phyloP scores from a whole-genome alignment of 1,140 invertebrate species.

The Aphaenogaster rudis region DNA sequence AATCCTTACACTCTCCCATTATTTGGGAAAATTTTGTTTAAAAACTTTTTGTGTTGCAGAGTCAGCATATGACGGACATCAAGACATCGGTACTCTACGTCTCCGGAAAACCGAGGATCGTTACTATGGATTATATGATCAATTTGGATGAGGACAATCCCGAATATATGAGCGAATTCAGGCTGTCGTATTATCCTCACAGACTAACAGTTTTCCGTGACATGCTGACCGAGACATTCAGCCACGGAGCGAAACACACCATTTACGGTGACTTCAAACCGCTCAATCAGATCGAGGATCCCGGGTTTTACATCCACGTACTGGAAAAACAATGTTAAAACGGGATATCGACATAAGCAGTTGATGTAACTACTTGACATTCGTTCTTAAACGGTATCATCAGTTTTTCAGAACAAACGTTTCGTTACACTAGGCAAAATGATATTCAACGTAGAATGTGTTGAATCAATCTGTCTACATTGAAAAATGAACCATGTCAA shows the following conservation, averaged over 20 bases:
- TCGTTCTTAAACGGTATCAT: not conserved
- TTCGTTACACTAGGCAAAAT: not conserved
- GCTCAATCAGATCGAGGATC: conserved; percentile 89
- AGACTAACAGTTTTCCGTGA: conserved; percentile 90
- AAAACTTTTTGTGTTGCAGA: conserved; percentile 87
- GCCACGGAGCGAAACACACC: conserved; percentile 89
- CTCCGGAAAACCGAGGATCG: conserved; percentile 90
- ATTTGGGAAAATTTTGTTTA: conserved; percentile 44
- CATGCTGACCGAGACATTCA: conserved; percentile 92
- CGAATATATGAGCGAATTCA: conserved; percentile 90
- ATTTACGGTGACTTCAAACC: conserved; percentile 94
- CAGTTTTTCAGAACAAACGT: conserved; percentile 4
- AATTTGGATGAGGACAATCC: conserved; percentile 85
- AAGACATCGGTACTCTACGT: conserved; percentile 93
- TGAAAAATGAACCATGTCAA: not conserved
- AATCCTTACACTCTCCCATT: not conserved
- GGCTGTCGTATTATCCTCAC: conserved; percentile 95
- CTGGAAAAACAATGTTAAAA: conserved; percentile 89
- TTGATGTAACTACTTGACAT: not conserved
- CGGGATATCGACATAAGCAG: not conserved
- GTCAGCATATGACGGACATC: conserved; percentile 92
- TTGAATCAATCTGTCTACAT: not conserved
- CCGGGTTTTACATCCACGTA: conserved; percentile 95
- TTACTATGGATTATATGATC: conserved; percentile 93
- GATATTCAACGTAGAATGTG: not conserved